These are phyloP conservation scores for Oryzias celebensis DNA, from an alignment of 2,113 vertebrate genomes.

Conservation along the genomic window DNA sequence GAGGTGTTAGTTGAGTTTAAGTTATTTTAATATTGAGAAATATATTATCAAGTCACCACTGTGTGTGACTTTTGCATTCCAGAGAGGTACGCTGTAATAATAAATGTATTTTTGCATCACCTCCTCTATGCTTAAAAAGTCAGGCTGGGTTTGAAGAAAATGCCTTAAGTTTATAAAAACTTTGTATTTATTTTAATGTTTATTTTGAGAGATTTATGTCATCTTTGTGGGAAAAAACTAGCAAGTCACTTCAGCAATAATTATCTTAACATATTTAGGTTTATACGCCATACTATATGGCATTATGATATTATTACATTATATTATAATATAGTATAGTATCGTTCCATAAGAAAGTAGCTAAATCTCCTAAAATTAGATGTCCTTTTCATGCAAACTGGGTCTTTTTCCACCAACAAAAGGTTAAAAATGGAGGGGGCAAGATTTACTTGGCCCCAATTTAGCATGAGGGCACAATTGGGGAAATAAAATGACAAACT, in stretches of 20 bases:
- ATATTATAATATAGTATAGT: no score
- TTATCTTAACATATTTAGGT: no score
- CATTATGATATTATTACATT: no score
- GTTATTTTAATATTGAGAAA: slow-evolving; percentile 26
- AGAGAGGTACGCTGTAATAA: not conserved
- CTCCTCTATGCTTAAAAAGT: not conserved
- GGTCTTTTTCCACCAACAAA: not conserved
- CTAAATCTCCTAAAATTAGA: no score
- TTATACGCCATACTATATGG: no score
- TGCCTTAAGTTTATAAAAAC: not conserved
- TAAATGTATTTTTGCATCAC: not conserved
- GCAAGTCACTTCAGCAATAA: no score
- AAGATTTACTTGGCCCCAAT: not conserved
- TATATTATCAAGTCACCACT: not conserved
- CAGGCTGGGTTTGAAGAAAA: not conserved
- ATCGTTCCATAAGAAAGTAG: no score
- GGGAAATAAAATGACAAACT: not conserved
- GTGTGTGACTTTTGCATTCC: not conserved
- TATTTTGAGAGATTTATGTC: no score
- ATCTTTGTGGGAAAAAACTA: no score
- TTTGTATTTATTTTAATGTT: no score
- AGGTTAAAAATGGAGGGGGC: not conserved
- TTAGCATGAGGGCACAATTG: not conserved
- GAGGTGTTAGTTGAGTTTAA: slow-evolving; percentile 16
- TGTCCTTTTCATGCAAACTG: no score